These are phyloP conservation scores for Pocota personata DNA, from an alignment of 2,888 invertebrate genomes.

Conservation along the genomic window DNA sequence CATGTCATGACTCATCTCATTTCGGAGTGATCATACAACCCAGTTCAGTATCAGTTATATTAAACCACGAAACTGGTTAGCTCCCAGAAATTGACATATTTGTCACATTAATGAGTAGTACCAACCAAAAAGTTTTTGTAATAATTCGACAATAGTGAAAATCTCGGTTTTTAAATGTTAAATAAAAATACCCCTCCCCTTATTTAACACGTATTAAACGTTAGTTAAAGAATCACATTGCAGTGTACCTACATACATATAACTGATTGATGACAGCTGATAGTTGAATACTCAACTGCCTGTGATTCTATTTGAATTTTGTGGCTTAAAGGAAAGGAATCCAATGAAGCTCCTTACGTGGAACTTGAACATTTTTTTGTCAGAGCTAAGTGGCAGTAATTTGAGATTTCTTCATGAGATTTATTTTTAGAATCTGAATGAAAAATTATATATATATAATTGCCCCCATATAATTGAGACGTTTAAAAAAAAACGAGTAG, in stretches of 20 bases:
- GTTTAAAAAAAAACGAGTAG: too few relatives aligned
- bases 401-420: background rate
- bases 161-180: background rate
- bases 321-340: background rate
- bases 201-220: background rate
- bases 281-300: background rate
- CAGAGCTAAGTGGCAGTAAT: background rate
- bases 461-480: background rate
- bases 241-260: too few relatives aligned
- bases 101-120: background rate
- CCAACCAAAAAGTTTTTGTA: background rate
- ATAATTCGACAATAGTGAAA: background rate
- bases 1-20: conserved; percentile 35
- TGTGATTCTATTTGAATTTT: background rate
- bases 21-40: background rate
- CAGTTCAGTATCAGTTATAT: background rate
- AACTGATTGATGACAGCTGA: background rate
- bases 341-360: background rate
- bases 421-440: background rate
- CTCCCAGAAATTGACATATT: background rate
- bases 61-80: background rate
- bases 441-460: background rate
- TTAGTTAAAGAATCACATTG: background rate
- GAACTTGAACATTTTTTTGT: background rate
- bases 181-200: background rate